These are phyloP conservation scores for Tragelaphus oryx DNA, from an alignment of 2,797 vertebrate genomes.

Conservation along the genomic window DNA sequence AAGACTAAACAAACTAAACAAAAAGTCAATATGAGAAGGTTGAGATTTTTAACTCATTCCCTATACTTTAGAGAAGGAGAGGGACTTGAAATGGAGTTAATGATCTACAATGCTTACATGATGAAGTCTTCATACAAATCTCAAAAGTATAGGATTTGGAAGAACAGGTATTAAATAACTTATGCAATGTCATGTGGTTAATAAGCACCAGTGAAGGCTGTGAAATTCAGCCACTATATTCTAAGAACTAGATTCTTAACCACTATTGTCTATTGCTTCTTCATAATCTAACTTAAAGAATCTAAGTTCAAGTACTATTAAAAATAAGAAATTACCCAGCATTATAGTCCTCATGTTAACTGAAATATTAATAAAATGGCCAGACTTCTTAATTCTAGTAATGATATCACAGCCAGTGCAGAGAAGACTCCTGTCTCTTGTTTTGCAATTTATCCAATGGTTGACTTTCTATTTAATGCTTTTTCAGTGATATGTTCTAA, in stretches of 20 bases:
- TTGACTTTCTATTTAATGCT: not conserved
- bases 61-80: not conserved
- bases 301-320: not conserved
- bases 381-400: conserved; percentile 17
- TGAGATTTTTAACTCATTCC: not conserved
- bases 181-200: not conserved
- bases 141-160: not conserved
- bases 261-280: not conserved
- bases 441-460: not conserved
- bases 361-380: not conserved
- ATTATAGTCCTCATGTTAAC: not conserved
- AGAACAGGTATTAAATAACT: not conserved
- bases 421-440: conserved; percentile 22
- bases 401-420: not conserved
- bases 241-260: not conserved
- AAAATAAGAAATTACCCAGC: not conserved
- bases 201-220: not conserved
- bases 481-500: conserved; percentile 13
- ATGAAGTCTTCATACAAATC: not conserved
- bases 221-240: not conserved
- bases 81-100: not conserved
- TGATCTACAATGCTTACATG: not conserved
- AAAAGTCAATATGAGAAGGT: not conserved
- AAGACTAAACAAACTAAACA: not conserved
- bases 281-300: not conserved